phyloP scores from a whole-genome alignment of 2,113 vertebrate species.

The Thinocorus orbignyianus region DNA sequence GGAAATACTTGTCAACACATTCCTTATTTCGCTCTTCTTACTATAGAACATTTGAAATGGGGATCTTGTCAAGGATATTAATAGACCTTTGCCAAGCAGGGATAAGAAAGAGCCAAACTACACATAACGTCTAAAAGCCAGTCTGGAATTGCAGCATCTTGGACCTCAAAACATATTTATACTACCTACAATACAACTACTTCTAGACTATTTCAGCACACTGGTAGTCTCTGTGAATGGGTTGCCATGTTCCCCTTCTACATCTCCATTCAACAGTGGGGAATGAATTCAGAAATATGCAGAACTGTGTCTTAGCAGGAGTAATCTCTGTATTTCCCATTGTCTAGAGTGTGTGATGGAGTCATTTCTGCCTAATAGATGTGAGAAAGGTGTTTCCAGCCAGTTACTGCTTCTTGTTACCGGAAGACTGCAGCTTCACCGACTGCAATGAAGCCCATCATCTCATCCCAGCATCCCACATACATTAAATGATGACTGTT shows the following conservation, averaged over 20 bases:
- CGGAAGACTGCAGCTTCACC: neutral
- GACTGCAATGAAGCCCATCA: neutral
- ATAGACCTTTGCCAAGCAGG: neutral
- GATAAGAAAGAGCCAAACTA: neutral
- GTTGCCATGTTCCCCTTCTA: neutral
- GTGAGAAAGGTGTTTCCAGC: neutral
- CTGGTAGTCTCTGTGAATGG: neutral
- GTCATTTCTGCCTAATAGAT: neutral
- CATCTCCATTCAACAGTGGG: neutral
- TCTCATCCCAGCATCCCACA: accelerated
- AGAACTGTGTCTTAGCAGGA: neutral
- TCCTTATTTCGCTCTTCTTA: neutral
- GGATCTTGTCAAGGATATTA: neutral
- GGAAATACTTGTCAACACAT: neutral
- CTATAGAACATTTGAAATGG: neutral
- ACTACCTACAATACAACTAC: neutral
- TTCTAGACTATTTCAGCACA: neutral
- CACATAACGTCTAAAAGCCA: neutral
- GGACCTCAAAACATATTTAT: neutral
- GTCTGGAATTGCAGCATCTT: neutral
- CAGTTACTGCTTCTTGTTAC: neutral
- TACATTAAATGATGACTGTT: neutral
- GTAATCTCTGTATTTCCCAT: neutral
- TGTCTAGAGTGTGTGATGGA: neutral
- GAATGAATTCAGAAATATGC: neutral